Evolutionary conservation across 2,888 invertebrate genomes (phyloP), one percentile per base, ranked within the genome.

Genomic region (Sympetrum striolatum): DNA sequence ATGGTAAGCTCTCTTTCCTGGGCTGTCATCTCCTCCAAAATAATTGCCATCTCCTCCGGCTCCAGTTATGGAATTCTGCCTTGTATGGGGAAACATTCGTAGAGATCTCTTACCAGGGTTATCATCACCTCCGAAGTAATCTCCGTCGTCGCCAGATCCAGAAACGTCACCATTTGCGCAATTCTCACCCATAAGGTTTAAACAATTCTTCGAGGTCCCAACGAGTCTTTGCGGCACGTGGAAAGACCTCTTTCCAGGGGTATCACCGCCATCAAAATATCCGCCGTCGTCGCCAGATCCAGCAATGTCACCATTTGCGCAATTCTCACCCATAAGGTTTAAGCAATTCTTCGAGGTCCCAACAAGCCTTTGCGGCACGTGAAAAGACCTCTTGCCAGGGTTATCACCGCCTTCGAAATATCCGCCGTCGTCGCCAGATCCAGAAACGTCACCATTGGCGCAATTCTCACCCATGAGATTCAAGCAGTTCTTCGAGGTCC

Each of bases 391-490:
- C 82, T 91, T 91, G 25, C 91, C 91, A 5, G 91, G 91, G 81
- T 35, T 90, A 18, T 80, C 81, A 6, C 58, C 90, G 6, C 90
- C 91, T 25, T 37, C 25, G 48, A 91, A 91, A 48, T 91, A 91
- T 18, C 90, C 91, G 15, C 86, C 91, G 44, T 91, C 91, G 22
- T 44, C 80, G 0, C 91, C 91, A 73, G 91, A 53, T 2, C 91
- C 91, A 35, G 91, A 91, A 35, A 90, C 48, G 1, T 91, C 80
- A 6, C 90, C 91, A 81, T 91, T 91, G 18, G 82, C 91, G 81
- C 91, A 91, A 35, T 90, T 91, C n/a, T 91, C 91, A 31, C 91
- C 91, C 22, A 90, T 58, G 1, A 91, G 48, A 64, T 91, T 91
- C 6, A 80, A 64, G 37, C 91, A 91, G 15, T 90, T 60, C 44